A percentile compares a stretch with the other conserved stretches of the same genome.
These are phyloP conservation scores for Maconellicoccus hirsutus DNA, from an alignment of 1,140 invertebrate genomes.

Conservation along the genomic window DNA sequence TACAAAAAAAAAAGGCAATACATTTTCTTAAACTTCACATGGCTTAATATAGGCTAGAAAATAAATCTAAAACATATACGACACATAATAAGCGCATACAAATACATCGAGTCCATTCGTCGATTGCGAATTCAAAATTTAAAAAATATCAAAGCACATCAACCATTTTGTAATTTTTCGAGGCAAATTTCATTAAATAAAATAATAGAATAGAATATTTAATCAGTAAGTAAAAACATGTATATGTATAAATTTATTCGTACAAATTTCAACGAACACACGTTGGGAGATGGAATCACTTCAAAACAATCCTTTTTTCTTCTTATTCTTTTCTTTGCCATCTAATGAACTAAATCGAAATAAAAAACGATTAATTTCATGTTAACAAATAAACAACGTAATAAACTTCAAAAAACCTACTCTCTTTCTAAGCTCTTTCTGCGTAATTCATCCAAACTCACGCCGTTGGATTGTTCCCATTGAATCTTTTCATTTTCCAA, in stretches of 20 bases:
- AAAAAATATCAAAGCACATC: not conserved
- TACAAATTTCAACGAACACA: not conserved
- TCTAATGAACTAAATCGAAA: conserved; percentile 43
- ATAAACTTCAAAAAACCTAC: conserved; percentile 39
- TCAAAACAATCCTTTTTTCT: conserved; percentile 48
- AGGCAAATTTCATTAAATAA: not conserved
- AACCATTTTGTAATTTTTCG: not conserved
- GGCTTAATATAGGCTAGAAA: not conserved
- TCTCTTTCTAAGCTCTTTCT: conserved; percentile 74
- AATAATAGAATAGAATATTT: not conserved
- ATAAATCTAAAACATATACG: not conserved
- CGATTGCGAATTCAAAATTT: not conserved
- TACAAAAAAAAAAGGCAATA: not conserved
- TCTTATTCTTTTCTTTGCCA: conserved; percentile 47
- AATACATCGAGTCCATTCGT: not conserved
- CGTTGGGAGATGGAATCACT: not conserved
- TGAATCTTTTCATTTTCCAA: conserved; percentile 75
- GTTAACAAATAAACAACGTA: conserved; percentile 25
- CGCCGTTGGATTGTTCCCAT: conserved; percentile 82
- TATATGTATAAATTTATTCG: not conserved
- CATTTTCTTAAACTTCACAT: not conserved
- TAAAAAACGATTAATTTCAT: conserved; percentile 28
- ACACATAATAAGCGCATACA: not conserved
- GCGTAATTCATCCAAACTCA: conserved; percentile 73
- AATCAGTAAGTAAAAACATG: not conserved